These are phyloP conservation scores for Poecilia velifera DNA, from an alignment of 2,797 vertebrate genomes.

Conservation along the genomic window DNA sequence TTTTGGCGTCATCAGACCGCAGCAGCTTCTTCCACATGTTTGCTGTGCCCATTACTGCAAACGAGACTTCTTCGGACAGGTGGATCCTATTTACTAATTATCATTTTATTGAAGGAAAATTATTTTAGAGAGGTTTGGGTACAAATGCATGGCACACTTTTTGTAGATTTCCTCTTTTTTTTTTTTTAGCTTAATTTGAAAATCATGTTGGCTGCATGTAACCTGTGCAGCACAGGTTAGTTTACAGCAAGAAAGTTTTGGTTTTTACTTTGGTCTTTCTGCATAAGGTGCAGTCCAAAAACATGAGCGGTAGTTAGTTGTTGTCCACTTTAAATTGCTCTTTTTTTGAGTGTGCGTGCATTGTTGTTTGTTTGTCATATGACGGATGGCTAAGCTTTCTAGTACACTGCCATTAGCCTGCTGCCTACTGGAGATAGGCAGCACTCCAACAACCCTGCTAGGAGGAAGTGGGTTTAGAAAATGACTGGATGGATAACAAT, in stretches of 20 bases:
- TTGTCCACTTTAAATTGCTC: background rate
- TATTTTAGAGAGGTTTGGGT: background rate
- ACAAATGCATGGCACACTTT: background rate
- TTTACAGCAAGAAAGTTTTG: background rate
- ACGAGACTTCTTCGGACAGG: background rate
- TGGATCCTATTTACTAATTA: background rate
- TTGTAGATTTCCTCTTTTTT: background rate
- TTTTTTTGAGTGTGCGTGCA: background rate
- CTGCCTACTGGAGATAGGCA: background rate
- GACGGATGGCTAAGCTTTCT: background rate
- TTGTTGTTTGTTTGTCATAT: background rate
- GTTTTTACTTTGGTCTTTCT: background rate
- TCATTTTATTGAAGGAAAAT: background rate
- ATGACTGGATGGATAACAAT: background rate
- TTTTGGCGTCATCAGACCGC: background rate
- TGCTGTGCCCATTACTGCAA: background rate
- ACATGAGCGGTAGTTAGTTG: background rate
- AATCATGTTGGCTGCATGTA: background rate
- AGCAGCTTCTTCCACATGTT: background rate
- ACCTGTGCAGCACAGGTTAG: background rate
- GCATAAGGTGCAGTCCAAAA: background rate
- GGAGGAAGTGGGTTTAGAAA: background rate
- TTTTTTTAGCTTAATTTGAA: background rate
- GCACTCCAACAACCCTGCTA: background rate
- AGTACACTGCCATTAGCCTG: background rate